These are phyloP conservation scores for Eleginops maclovinus DNA, from an alignment of 2,113 vertebrate genomes.

Conservation along the genomic window DNA sequence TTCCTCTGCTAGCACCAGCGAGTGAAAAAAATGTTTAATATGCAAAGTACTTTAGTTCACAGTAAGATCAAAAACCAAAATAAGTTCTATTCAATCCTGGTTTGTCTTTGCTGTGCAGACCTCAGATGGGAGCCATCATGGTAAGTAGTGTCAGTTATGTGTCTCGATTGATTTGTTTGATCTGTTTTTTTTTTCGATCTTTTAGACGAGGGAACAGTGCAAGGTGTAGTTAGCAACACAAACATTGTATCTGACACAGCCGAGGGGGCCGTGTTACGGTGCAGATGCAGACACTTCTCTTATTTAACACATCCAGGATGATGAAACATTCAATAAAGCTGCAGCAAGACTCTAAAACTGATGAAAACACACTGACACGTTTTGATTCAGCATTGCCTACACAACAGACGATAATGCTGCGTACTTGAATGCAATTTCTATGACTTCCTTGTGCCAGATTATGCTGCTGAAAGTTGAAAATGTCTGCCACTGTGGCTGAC, in stretches of 20 bases:
- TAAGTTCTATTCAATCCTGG: background rate
- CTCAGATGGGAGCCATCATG: conserved; percentile 1
- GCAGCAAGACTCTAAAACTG: conserved; percentile 47
- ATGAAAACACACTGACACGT: conserved; percentile 29
- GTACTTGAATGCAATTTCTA: conserved; percentile 20
- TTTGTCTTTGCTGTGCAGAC: too few relatives aligned
- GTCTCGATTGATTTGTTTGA: conserved; percentile 32
- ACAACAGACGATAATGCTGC: conserved; percentile 24
- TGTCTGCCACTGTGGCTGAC: conserved; percentile 16
- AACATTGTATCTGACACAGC: conserved; percentile 41
- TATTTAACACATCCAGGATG: conserved; percentile 50
- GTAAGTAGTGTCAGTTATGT: conserved; percentile 15
- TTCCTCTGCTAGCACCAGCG: background rate
- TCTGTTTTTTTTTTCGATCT: conserved; percentile 43
- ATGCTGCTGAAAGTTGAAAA: conserved; percentile 23
- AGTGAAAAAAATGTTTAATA: background rate
- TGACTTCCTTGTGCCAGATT: background rate
- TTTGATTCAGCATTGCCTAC: conserved; percentile 17
- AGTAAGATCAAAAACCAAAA: background rate
- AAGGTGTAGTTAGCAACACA: conserved; percentile 49
- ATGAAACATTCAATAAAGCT: conserved; percentile 64
- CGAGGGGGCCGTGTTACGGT: background rate
- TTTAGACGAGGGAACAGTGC: conserved; percentile 29
- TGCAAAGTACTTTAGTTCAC: too few relatives aligned
- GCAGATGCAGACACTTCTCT: conserved; percentile 21